Evolutionary conservation across 1,140 invertebrate species (phyloP).

Genomic region (Caenorhabditis briggsae): DNA sequence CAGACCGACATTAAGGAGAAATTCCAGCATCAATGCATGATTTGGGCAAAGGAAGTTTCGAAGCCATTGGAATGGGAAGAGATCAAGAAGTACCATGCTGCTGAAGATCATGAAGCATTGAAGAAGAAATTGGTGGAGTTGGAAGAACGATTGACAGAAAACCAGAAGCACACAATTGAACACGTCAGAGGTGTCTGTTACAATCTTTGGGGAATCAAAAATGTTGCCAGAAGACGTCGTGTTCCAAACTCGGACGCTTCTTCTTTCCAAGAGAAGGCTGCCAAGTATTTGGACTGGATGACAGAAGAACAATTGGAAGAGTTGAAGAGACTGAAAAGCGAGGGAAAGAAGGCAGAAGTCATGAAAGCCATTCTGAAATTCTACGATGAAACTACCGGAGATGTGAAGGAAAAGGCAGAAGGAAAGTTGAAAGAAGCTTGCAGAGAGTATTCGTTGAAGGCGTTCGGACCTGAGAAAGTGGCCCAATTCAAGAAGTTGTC

Average conservation of each 20-base stretch:
- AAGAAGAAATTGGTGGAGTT: constrained; percentile 16
- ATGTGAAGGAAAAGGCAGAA: constrained; percentile 39
- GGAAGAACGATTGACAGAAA: constrained; percentile 49
- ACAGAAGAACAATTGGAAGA: constrained; percentile 41
- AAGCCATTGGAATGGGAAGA: constrained; percentile 51
- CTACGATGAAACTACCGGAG: constrained; percentile 57
- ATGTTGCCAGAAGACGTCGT: constrained; percentile 34
- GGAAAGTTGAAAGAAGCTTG: constrained; percentile 58
- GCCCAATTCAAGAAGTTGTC: constrained; percentile 45
- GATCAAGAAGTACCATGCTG: constrained; percentile 38
- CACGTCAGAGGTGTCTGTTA: constrained; percentile 39
- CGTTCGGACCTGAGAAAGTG: constrained; percentile 57
- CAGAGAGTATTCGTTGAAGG: constrained; percentile 31
- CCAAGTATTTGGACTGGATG: constrained; percentile 54
- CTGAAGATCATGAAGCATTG: constrained; percentile 24
- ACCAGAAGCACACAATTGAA: constrained; percentile 55
- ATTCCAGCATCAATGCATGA: constrained; percentile 54
- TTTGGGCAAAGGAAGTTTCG: constrained; percentile 41
- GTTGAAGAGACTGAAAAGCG: constrained; percentile 44
- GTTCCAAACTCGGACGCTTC: constrained; percentile 23
- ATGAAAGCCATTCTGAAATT: constrained; percentile 57
- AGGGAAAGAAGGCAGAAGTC: constrained; percentile 54
- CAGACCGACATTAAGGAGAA: constrained; percentile 20
- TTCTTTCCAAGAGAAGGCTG: constrained; percentile 43
- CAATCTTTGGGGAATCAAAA: constrained; percentile 49